phyloP scores from a whole-genome alignment of 2,888 invertebrate species.

The Agrotis segetum region DNA sequence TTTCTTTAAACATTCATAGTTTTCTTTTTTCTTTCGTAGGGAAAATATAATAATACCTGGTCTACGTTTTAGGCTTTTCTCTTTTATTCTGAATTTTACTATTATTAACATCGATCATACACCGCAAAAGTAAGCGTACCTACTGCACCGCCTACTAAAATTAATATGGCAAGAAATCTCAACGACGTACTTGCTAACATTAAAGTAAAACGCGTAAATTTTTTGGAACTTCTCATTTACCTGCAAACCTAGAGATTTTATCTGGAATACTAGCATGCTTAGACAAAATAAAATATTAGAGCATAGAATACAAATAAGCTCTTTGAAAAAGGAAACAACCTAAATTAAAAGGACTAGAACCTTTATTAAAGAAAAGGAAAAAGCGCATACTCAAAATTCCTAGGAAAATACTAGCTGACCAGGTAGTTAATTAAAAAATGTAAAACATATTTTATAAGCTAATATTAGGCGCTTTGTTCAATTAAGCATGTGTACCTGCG shows the following conservation, averaged over 20 bases:
- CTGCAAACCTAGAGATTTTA: not conserved
- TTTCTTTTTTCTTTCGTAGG: no score
- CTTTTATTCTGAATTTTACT: not conserved
- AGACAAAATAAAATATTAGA: not conserved
- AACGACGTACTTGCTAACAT: not conserved
- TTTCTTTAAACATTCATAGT: no score
- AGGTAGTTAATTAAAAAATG: conserved; percentile 41
- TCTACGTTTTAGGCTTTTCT: not conserved
- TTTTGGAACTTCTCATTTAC: not conserved
- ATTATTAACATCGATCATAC: not conserved
- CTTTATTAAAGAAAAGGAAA: not conserved
- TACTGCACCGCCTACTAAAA: conserved; percentile 14
- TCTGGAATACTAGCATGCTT: no score
- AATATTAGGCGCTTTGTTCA: conserved; percentile 59
- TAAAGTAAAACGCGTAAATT: conserved; percentile 22
- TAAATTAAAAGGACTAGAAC: not conserved
- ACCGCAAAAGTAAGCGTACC: no score
- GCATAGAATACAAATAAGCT: not conserved
- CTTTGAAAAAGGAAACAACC: not conserved
- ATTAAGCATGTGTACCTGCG: conserved; percentile 55
- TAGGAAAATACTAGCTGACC: conserved; percentile 8
- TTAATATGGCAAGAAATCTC: not conserved
- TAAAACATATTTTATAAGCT: conserved; percentile 19
- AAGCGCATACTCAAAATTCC: not conserved
- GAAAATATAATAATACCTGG: no score